A percentile compares a stretch with the other conserved stretches of the same genome.
These are phyloP conservation scores for Eretmocerus hayati DNA, from an alignment of 2,888 invertebrate species.

Conservation along the genomic window DNA sequence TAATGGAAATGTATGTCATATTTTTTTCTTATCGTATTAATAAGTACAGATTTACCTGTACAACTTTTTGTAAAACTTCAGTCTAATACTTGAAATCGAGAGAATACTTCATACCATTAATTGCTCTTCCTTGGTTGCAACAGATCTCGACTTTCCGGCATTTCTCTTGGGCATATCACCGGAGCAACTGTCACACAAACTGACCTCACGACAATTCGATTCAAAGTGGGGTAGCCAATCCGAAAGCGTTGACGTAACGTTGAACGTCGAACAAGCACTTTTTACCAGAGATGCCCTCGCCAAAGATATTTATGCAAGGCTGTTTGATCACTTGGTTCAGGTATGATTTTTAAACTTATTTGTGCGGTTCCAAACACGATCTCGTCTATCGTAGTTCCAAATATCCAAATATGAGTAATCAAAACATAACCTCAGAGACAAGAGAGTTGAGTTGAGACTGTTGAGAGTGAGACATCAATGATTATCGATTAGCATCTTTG, in stretches of 20 bases:
- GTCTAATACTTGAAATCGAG: too few relatives aligned
- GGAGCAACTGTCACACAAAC: constrained; percentile 52
- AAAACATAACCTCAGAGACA: too few relatives aligned
- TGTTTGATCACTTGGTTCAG: constrained; percentile 59
- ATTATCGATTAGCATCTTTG: too few relatives aligned
- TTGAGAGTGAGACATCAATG: too few relatives aligned
- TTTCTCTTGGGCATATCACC: constrained; percentile 54
- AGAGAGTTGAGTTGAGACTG: not conserved
- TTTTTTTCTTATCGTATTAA: too few relatives aligned
- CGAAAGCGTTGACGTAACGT: constrained; percentile 58
- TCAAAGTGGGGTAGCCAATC: constrained; percentile 61
- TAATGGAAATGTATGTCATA: too few relatives aligned
- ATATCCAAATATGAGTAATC: too few relatives aligned
- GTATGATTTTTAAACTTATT: constrained; percentile 33
- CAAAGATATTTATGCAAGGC: constrained; percentile 57
- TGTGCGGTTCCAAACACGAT: too few relatives aligned
- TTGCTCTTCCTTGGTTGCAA: too few relatives aligned
- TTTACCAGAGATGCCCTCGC: constrained; percentile 60
- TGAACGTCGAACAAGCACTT: constrained; percentile 59
- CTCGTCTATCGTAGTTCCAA: not conserved
- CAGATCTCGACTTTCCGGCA: constrained; percentile 58
- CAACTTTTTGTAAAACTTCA: too few relatives aligned
- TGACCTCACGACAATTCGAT: constrained; percentile 58
- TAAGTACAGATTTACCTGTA: too few relatives aligned
- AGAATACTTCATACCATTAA: too few relatives aligned